Conservation (phyloP, 2,113 vertebrate species). For the Anarrhichthys ocellatus region DNA sequence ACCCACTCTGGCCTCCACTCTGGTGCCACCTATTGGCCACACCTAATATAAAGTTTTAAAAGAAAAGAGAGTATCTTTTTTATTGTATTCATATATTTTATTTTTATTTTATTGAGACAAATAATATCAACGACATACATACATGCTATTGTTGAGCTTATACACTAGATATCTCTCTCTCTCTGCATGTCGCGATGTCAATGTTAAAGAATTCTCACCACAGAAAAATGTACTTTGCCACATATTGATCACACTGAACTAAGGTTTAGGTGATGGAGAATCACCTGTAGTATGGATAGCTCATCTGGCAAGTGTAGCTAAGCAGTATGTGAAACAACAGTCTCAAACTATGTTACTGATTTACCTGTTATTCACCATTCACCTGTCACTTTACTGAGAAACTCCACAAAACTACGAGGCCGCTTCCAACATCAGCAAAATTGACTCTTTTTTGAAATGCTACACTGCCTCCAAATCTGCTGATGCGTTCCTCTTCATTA, state of each 20-base stretch:
- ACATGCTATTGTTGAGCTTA: background rate
- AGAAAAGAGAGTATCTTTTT: background rate
- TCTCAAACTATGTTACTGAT: constrained; percentile 63
- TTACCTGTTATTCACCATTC: constrained; percentile 51
- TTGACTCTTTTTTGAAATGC: constrained; percentile 48
- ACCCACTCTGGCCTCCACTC: background rate
- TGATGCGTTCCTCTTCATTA: constrained; percentile 78
- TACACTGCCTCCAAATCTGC: constrained; percentile 74
- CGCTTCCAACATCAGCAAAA: constrained; percentile 64
- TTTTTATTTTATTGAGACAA: background rate
- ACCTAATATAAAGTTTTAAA: background rate
- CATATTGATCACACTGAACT: background rate
- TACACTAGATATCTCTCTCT: background rate
- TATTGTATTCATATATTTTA: background rate
- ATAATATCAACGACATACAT: background rate
- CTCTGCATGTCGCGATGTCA: background rate
- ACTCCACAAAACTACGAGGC: constrained; percentile 3
- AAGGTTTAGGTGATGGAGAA: background rate
- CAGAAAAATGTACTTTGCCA: background rate
- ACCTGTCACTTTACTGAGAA: constrained; percentile 26
- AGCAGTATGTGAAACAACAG: constrained; percentile 19
- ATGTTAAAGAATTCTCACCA: background rate
- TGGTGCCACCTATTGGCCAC: constrained; percentile 50
- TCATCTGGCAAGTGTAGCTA: background rate
- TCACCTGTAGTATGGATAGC: background rate